These are phyloP conservation scores for Melanocharis versteri DNA, from an alignment of 2,113 vertebrate genomes.

Conservation along the genomic window DNA sequence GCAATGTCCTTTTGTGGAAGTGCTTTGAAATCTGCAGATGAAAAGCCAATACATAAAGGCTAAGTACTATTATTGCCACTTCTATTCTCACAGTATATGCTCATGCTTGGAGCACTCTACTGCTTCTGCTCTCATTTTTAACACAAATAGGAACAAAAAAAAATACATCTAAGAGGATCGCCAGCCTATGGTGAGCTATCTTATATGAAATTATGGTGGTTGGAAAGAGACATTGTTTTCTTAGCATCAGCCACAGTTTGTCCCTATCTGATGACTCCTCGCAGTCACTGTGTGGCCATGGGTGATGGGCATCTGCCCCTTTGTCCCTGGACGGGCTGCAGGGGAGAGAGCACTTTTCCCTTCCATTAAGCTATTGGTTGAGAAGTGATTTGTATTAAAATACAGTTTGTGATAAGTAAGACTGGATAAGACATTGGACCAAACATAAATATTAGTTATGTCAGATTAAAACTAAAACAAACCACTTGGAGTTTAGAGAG, in stretches of 20 bases:
- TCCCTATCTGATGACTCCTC: not conserved
- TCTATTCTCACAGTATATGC: not conserved
- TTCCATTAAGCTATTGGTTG: not conserved
- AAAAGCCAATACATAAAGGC: not conserved
- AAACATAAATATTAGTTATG: not conserved
- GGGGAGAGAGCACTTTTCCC: not conserved
- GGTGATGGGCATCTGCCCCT: not conserved
- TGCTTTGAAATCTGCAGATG: not conserved
- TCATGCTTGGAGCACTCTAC: not conserved
- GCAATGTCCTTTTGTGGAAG: not conserved
- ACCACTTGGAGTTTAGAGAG: not conserved
- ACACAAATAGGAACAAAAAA: not conserved
- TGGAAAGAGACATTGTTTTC: not conserved
- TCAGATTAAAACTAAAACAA: not conserved
- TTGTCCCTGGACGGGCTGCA: not conserved
- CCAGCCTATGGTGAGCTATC: not conserved
- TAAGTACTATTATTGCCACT: not conserved
- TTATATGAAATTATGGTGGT: not conserved
- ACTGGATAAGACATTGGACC: not conserved
- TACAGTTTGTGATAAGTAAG: not conserved
- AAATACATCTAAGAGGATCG: not conserved
- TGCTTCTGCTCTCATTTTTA: not conserved
- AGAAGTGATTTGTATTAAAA: not conserved
- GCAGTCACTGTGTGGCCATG: fast-evolving
- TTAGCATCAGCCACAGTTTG: not conserved